These are phyloP conservation scores for Amorpha juglandis DNA, from an alignment of 2,888 invertebrate species.

Conservation along the genomic window DNA sequence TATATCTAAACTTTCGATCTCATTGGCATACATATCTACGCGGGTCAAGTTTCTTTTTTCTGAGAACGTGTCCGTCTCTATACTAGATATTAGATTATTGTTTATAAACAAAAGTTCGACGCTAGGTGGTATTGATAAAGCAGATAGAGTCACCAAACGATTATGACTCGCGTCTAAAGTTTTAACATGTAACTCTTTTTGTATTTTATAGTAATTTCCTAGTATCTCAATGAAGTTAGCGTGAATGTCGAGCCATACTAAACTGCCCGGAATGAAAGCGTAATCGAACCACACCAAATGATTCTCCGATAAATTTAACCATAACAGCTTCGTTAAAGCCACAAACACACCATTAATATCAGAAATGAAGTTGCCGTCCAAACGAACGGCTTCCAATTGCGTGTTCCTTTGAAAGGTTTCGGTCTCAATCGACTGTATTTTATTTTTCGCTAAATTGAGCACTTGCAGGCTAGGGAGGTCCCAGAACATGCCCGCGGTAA, in stretches of 20 bases:
- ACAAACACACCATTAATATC: constrained; percentile 96
- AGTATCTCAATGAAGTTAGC: constrained; percentile 94
- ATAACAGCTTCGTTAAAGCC: constrained; percentile 90
- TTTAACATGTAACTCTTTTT: constrained; percentile 90
- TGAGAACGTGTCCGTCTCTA: constrained; percentile 92
- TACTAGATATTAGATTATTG: constrained; percentile 92
- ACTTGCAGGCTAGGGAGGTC: constrained; percentile 92
- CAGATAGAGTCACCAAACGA: constrained; percentile 90
- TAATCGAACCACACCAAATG: constrained; percentile 97
- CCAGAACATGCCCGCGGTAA: constrained; percentile 94
- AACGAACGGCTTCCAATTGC: constrained; percentile 92
- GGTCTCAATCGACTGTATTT: constrained; percentile 92
- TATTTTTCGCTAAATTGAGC: constrained; percentile 94
- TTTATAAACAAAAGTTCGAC: constrained; percentile 94
- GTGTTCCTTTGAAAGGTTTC: constrained; percentile 93
- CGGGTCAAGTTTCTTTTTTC: constrained; percentile 92
- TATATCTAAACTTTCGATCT: constrained; percentile 91
- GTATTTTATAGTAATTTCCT: constrained; percentile 94
- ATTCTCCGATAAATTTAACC: constrained; percentile 95
- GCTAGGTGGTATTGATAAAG: constrained; percentile 93
- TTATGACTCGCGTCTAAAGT: constrained; percentile 96
- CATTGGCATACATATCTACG: constrained; percentile 95
- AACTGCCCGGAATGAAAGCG: constrained; percentile 93
- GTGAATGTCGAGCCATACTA: constrained; percentile 95
- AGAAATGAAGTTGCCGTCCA: constrained; percentile 94